Conservation (phyloP, 2,797 vertebrate species). For the Spea hammondii region DNA sequence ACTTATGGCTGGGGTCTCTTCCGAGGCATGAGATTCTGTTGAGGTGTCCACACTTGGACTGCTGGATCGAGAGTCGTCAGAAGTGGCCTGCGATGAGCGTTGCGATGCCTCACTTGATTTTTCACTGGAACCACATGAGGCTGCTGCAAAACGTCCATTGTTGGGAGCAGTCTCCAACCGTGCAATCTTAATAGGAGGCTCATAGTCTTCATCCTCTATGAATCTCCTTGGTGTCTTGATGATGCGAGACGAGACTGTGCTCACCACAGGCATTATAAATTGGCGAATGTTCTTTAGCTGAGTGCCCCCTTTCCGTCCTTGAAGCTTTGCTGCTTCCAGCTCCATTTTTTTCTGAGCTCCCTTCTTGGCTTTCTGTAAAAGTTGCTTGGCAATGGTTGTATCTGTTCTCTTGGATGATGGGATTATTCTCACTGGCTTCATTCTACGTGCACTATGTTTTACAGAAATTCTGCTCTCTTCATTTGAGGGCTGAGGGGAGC, state of each 20-base stretch:
- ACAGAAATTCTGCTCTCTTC: conserved; percentile 73
- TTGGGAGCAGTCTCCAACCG: conserved; percentile 78
- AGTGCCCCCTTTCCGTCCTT: conserved; percentile 81
- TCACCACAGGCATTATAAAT: conserved; percentile 99
- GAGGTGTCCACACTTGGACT: conserved; percentile 95
- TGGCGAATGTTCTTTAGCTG: conserved; percentile 95
- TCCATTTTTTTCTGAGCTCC: conserved; percentile 87
- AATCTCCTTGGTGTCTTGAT: conserved; percentile 98
- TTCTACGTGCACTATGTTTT: conserved; percentile 90
- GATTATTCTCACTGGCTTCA: conserved; percentile 91
- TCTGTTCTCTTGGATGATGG: conserved; percentile 94
- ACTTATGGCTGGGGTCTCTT: conserved; percentile 85
- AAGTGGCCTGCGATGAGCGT: conserved; percentile 93
- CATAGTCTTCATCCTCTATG: conserved; percentile 94
- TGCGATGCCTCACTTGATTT: conserved; percentile 88
- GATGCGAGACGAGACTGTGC: conserved; percentile 91
- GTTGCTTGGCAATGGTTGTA: conserved; percentile 91
- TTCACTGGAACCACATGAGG: conserved; percentile 88
- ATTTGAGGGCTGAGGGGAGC: conserved; percentile 61
- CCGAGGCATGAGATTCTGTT: conserved; percentile 92
- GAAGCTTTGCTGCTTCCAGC: conserved; percentile 82
- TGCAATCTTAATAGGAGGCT: conserved; percentile 89
- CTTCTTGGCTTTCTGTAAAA: conserved; percentile 93
- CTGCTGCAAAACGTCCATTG: conserved; percentile 74
- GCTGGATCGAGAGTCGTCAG: conserved; percentile 93